Conservation (phyloP, 2,113 vertebrate species). For the Tragelaphus scriptus region DNA sequence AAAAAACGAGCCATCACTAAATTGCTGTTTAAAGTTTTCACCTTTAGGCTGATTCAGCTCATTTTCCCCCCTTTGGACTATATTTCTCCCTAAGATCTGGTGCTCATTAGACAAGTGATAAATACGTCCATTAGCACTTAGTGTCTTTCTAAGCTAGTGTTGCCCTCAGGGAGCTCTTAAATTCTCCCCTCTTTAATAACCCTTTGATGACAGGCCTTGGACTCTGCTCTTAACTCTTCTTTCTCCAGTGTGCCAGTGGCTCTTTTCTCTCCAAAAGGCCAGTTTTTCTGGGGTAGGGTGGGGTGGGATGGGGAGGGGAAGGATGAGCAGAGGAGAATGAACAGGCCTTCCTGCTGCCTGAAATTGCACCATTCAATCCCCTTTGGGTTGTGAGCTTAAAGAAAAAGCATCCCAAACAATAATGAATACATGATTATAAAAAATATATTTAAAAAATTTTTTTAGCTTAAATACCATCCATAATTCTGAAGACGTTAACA, state of each 20-base stretch:
- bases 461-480: background rate
- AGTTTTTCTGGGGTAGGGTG: background rate
- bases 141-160: background rate
- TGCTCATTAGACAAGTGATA: slow-evolving; percentile 9
- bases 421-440: background rate
- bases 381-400: background rate
- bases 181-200: background rate
- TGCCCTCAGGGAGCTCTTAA: slow-evolving; percentile 24
- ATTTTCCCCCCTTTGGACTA: background rate
- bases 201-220: background rate
- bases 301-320: background rate
- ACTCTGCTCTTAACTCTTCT: background rate
- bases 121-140: background rate
- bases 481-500: background rate
- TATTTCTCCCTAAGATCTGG: background rate
- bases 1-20: background rate
- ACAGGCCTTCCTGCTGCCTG: background rate
- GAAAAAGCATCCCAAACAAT: background rate
- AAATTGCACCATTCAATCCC: background rate
- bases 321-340: background rate
- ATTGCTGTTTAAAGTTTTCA: background rate
- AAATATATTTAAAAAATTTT: background rate
- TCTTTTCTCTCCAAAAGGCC: background rate
- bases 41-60: background rate
- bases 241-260: background rate